phyloP scores from a whole-genome alignment of 2,113 vertebrate genomes.

The Larimichthys crocea region DNA sequence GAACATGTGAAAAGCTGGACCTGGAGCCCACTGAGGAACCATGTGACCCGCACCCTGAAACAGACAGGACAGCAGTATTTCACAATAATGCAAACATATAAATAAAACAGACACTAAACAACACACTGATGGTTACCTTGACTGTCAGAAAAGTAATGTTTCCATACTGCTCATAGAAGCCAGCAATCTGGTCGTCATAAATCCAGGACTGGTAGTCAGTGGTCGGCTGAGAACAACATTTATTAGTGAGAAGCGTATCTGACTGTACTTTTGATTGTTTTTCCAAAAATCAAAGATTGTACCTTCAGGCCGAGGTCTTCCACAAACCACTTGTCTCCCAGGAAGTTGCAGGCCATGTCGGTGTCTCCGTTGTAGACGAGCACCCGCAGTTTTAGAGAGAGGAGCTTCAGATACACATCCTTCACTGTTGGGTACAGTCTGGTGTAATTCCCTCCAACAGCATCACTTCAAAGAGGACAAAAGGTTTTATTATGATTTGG shows the following conservation, averaged over 20 bases:
- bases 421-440: conserved; percentile 73
- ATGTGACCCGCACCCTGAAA: conserved; percentile 87
- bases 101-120: background rate
- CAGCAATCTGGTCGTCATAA: conserved; percentile 80
- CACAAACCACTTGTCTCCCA: conserved; percentile 86
- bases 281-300: background rate
- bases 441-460: conserved; percentile 68
- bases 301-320: conserved; percentile 81
- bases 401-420: conserved; percentile 80
- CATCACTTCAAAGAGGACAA: conserved; percentile 63
- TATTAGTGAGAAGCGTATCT: background rate
- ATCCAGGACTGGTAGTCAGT: conserved; percentile 77
- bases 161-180: conserved; percentile 83
- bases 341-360: conserved; percentile 87
- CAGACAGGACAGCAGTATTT: conserved; percentile 1
- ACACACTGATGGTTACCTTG: conserved; percentile 72
- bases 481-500: background rate
- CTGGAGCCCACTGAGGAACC: conserved; percentile 88
- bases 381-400: conserved; percentile 74
- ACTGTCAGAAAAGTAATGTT: conserved; percentile 85
- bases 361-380: conserved; percentile 87
- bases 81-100: background rate
- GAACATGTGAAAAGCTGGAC: conserved; percentile 83
- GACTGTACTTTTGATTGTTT: too few species aligned
- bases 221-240: conserved; percentile 65